Evolutionary conservation across 2,797 vertebrate species (phyloP), one percentile per base, ranked within the genome.

Genomic region (Nothura maculosa): DNA sequence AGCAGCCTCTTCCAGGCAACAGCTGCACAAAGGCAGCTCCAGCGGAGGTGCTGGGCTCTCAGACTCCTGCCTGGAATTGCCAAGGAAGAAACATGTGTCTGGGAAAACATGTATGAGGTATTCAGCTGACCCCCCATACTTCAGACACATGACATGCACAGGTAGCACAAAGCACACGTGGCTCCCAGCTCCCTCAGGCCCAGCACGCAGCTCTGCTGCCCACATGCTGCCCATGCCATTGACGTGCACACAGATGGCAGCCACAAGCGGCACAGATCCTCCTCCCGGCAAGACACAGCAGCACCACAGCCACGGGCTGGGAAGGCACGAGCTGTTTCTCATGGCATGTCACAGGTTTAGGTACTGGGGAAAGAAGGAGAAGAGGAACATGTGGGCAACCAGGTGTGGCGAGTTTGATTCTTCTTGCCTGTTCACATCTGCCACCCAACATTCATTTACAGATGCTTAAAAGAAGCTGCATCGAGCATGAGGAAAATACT

Each of bases 201-300:
- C 72, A 19, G 86, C 72, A 48, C 8, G 1, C 0, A 11, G 52
- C 70, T 42, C 72, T 64, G 30, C 12, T 1, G 24, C 12, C 60
- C n/a, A 38, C 0, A 0, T 6, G 52, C 9, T 63, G 54, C 5
- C 5, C 48, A 70, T 68, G n/a, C n/a, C n/a, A 50, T 2, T 1
- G 32, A 7, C 9, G 68, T 54, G 45, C 1, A 19, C 32, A 48
- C 81, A 21, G 1, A 11, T 1, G 54, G 89, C 84, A 87, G 47
- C 10, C 25, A 5, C 0, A 27, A 57, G 19, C 80, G 61, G 28
- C 27, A 45, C 3, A 2, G 81, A 75, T 48, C 50, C 79, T 48
- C 68, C 94, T 91, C 45, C 13, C 0, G 90, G 84, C 89, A 90
- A 95, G 40, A 77, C n/a, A n/a, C n/a, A n/a, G n/a, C n/a, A n/a